Percentiles rank a stretch among this genome's conserved stretches.
Conservation (phyloP, 2,797 vertebrate species). For the Avahi laniger region DNA sequence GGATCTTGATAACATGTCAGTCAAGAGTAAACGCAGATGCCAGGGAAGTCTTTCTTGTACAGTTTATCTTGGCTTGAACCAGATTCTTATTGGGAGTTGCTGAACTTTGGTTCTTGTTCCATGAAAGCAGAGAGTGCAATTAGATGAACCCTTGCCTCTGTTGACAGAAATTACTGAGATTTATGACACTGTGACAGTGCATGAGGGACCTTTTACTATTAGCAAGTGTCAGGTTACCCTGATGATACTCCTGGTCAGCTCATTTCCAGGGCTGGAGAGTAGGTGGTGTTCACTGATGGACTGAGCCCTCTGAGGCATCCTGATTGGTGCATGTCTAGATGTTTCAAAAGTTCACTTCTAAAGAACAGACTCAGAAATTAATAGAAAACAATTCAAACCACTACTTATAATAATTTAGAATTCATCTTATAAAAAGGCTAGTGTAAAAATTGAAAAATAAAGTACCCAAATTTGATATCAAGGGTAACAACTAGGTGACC, state of each 20-base stretch:
- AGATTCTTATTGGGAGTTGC: background rate
- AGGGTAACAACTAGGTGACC: background rate
- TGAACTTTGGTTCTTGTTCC: conserved; percentile 39
- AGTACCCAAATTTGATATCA: background rate
- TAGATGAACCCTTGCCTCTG: background rate
- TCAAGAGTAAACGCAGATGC: background rate
- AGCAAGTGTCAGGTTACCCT: background rate
- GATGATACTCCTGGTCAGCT: background rate
- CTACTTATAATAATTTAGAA: background rate
- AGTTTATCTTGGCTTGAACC: background rate
- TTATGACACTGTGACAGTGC: background rate
- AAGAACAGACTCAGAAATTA: background rate
- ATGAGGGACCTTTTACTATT: background rate
- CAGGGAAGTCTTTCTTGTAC: background rate
- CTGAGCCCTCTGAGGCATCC: background rate
- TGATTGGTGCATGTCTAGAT: background rate
- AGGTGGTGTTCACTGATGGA: background rate
- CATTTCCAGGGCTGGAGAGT: background rate
- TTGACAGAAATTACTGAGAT: background rate
- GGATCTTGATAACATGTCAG: background rate
- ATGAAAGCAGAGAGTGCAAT: background rate
- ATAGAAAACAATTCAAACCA: background rate
- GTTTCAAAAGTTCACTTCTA: background rate
- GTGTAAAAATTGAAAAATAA: conserved; percentile 4
- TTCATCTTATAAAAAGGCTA: background rate